Evolutionary conservation across 2,888 invertebrate genomes (phyloP).

Genomic region (Microctonus hyperodae): DNA sequence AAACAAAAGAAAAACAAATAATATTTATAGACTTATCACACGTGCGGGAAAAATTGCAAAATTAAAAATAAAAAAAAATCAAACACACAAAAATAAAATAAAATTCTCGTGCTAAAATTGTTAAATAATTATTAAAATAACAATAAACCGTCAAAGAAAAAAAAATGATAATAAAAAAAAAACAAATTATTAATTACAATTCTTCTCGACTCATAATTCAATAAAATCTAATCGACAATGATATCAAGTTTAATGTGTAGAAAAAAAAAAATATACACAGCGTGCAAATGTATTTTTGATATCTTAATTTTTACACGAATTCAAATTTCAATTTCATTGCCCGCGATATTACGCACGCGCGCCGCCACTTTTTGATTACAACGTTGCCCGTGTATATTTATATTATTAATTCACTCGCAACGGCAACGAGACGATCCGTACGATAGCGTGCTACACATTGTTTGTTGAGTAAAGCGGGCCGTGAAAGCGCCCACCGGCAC

Average conservation of each 20-base stretch:
- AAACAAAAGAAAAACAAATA: background rate
- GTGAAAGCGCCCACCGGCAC: conserved; percentile 38
- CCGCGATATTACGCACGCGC: background rate
- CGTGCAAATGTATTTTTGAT: background rate
- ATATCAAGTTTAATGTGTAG: background rate
- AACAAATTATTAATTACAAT: background rate
- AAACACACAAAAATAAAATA: background rate
- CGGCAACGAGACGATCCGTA: conserved; percentile 52
- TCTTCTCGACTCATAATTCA: no score
- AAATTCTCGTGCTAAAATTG: background rate
- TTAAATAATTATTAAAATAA: no score
- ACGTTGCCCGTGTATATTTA: background rate
- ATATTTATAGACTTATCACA: no score
- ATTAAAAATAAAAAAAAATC: background rate
- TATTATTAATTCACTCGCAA: conserved; percentile 18
- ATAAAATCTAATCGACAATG: no score
- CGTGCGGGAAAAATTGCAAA: conserved; percentile 3
- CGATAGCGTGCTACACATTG: conserved; percentile 60
- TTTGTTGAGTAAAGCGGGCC: conserved; percentile 48
- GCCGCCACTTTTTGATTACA: background rate
- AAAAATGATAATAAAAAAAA: background rate
- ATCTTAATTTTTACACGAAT: background rate
- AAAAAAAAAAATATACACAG: background rate
- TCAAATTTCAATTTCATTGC: background rate
- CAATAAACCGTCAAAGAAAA: no score